These are phyloP conservation scores for Diglossa cyanea DNA, from an alignment of 2,797 vertebrate species.

Conservation along the genomic window DNA sequence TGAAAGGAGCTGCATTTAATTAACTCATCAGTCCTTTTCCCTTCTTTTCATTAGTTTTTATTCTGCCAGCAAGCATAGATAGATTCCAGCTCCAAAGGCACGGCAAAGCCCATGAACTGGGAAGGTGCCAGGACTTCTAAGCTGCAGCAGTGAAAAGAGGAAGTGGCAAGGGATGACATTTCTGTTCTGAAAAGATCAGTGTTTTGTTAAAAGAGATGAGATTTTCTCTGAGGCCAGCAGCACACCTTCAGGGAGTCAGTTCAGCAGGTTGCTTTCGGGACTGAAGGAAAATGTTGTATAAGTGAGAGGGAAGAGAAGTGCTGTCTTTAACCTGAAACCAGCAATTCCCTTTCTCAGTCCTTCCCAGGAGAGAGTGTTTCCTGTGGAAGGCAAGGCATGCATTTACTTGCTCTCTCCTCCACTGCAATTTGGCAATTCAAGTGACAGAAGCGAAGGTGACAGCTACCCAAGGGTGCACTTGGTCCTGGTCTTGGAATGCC, in stretches of 20 bases:
- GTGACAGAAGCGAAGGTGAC: background rate
- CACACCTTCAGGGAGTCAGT: background rate
- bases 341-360: background rate
- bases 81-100: background rate
- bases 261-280: background rate
- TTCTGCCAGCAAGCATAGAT: background rate
- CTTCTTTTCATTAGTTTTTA: background rate
- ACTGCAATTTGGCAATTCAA: background rate
- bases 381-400: background rate
- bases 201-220: background rate
- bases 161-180: background rate
- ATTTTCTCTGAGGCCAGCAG: background rate
- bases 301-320: background rate
- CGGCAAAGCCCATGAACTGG: rapidly evolving
- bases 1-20: background rate
- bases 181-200: background rate
- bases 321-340: background rate
- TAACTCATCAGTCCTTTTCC: background rate
- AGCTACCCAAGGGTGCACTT: background rate
- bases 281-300: background rate
- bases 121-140: background rate
- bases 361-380: background rate
- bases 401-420: background rate
- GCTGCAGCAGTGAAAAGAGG: background rate
- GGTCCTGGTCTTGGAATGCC: background rate